Conservation (phyloP, 2,888 invertebrate genomes). For the Leptinotarsa rubiginosa region DNA sequence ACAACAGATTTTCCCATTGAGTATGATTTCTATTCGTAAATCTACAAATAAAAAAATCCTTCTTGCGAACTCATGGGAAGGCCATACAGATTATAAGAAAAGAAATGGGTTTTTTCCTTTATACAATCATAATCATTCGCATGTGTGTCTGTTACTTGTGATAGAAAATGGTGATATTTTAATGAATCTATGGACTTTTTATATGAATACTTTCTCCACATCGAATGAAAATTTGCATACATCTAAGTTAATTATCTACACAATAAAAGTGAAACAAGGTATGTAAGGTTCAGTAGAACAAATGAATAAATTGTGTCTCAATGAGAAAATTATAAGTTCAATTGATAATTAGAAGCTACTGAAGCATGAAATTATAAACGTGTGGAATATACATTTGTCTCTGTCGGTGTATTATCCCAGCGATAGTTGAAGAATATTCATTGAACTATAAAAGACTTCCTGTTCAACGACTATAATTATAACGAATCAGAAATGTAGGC, state of each 20-base stretch:
- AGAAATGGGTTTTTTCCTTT: too few species aligned
- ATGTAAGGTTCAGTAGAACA: not conserved
- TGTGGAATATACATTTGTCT: constrained; percentile 12
- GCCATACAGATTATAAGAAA: too few species aligned
- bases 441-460: constrained; percentile 10
- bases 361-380: constrained; percentile 10
- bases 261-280: not conserved
- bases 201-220: too few species aligned
- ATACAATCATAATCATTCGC: too few species aligned
- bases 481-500: constrained; percentile 1
- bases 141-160: too few species aligned
- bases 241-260: not conserved
- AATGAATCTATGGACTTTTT: too few species aligned
- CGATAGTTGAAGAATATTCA: not conserved
- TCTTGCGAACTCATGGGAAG: too few species aligned
- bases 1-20: too few species aligned
- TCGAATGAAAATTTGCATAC: not conserved
- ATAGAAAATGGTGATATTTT: too few species aligned
- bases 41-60: too few species aligned
- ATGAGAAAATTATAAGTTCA: constrained; percentile 14
- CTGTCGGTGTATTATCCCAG: constrained; percentile 1
- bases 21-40: too few species aligned
- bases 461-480: constrained; percentile 4
- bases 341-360: constrained; percentile 22
- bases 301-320: constrained; percentile 6